Conservation (phyloP, 2,797 vertebrate species). For the Brachyalestes nurse region DNA sequence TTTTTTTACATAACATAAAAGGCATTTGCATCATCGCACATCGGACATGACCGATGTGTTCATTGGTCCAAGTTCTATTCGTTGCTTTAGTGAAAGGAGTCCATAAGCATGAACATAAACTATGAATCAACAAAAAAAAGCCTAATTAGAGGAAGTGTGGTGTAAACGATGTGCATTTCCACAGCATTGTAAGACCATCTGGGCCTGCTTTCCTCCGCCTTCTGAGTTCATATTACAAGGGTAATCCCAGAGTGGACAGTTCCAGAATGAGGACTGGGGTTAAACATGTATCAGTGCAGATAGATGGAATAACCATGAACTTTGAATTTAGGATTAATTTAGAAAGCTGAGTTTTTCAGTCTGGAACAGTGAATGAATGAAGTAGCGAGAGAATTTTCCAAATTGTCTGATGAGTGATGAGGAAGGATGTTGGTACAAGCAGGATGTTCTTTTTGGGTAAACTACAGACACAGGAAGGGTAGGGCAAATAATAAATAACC, state of each 20-base stretch:
- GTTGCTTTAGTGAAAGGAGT: neutral
- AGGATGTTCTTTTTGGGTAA: constrained; percentile 18
- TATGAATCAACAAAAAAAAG: constrained; percentile 4
- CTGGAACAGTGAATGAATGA: constrained; percentile 3
- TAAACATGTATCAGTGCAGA: constrained; percentile 11
- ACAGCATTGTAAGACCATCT: constrained; percentile 1
- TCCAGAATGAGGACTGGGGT: neutral
- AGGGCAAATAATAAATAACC: constrained; percentile 3
- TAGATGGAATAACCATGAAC: neutral
- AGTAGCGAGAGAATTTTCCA: neutral
- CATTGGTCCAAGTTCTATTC: constrained; percentile 43
- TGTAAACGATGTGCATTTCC: neutral
- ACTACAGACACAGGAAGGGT: constrained; percentile 15
- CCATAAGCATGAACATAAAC: neutral
- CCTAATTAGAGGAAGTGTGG: neutral
- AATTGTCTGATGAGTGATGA: constrained; percentile 5
- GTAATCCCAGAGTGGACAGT: neutral
- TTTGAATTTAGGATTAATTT: neutral
- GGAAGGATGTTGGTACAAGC: constrained; percentile 23
- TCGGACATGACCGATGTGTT: constrained; percentile 27
- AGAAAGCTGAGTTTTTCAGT: neutral
- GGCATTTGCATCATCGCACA: constrained; percentile 26
- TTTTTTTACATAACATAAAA: constrained; percentile 26
- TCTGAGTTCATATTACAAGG: neutral
- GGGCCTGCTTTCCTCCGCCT: neutral